Percentiles rank a stretch among this genome's conserved stretches.
These are phyloP conservation scores for Limnephilus marmoratus DNA, from an alignment of 2,888 invertebrate genomes.

Conservation along the genomic window DNA sequence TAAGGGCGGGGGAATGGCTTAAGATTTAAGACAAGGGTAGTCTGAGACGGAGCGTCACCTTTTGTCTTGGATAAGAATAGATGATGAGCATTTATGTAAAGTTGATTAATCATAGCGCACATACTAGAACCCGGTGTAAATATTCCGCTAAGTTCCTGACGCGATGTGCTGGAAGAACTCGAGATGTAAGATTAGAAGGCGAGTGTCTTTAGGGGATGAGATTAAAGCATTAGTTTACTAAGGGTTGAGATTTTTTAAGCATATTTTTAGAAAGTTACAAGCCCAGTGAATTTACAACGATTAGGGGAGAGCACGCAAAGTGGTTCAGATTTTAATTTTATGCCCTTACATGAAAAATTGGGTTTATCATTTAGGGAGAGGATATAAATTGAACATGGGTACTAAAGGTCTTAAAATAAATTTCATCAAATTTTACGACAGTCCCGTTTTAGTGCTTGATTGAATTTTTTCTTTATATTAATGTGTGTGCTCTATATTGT, in stretches of 20 bases:
- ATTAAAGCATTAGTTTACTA: not conserved
- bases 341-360: not conserved
- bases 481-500: not conserved
- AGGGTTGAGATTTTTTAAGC: constrained; percentile 7
- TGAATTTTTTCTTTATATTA: not conserved
- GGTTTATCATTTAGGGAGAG: not conserved
- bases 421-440: not conserved
- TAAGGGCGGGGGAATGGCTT: constrained; percentile 22
- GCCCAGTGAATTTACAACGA: constrained; percentile 7
- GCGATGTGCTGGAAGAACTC: constrained; percentile 29
- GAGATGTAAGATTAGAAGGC: not conserved
- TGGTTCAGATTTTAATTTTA: not conserved
- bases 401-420: not conserved
- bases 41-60: constrained; percentile 21
- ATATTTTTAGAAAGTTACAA: constrained; percentile 24
- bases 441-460: not conserved
- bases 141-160: not conserved
- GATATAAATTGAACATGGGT: not conserved
- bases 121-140: constrained; percentile 1
- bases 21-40: constrained; percentile 45
- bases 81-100: constrained; percentile 43
- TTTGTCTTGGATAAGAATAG: constrained; percentile 38
- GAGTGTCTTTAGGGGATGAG: constrained; percentile 12
- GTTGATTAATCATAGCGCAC: constrained; percentile 39
- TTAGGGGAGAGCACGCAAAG: not conserved